Evolutionary conservation across 2,113 vertebrate genomes (phyloP).

Genomic region (Australoheros scitulus): DNA sequence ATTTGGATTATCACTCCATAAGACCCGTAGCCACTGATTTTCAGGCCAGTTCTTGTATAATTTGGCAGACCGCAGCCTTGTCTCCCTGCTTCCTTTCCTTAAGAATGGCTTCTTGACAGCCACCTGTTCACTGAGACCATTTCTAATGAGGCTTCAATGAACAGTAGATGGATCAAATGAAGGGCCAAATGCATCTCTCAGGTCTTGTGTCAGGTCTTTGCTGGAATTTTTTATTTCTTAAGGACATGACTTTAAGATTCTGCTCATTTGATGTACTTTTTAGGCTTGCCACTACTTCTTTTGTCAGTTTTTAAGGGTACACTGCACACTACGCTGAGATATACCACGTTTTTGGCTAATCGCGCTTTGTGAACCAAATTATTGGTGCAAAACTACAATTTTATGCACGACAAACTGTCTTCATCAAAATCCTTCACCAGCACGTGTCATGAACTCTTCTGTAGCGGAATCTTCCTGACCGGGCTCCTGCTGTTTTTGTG

Average conservation of each 20-base stretch:
- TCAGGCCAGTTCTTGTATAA: background rate
- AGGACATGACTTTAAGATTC: background rate
- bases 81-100: background rate
- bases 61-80: background rate
- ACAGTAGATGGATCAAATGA: background rate
- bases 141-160: background rate
- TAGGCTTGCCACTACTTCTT: too few relatives aligned
- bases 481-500: too few relatives aligned
- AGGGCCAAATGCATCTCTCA: background rate
- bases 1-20: background rate
- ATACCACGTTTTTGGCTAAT: background rate
- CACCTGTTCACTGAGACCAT: background rate
- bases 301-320: background rate
- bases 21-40: background rate
- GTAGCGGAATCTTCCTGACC: too few relatives aligned
- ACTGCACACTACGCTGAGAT: background rate
- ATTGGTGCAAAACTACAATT: too few relatives aligned
- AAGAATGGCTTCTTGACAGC: background rate
- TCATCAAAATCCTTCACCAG: background rate
- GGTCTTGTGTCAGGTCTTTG: background rate
- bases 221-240: background rate
- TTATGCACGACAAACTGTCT: background rate
- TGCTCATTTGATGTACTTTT: background rate
- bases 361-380: background rate
- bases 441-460: too few relatives aligned